Evolutionary conservation across 1,140 invertebrate species (phyloP), one percentile per base, ranked within the genome.

Genomic region (Oncopodura yosiiana): DNA sequence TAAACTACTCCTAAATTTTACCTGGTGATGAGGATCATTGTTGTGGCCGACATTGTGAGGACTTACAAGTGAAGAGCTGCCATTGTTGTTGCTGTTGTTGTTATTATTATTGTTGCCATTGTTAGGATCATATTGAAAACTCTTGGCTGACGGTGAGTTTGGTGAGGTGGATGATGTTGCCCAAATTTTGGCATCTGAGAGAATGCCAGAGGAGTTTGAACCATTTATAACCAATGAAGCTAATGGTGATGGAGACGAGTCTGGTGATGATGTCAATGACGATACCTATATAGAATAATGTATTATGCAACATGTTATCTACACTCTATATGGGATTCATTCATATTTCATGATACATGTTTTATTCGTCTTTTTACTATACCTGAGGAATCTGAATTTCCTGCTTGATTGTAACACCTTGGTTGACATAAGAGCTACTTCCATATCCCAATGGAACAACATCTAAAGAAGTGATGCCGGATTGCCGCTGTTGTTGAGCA

Each of bases 381-480:
- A 76, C 67, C 73, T 93, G 88, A 66, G 89, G 89, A 72, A 93
- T 94, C 75, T 94, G 90, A 63, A 94, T 94, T 75, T 94, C 90
- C 71, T 93, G 89, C 70, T 94, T 94, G 65, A 94, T 91, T 24
- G 58, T 58, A n/a, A 61, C 56, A 30, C 57, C 56, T 52, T 53
- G 57, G 36, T 52, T 59, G 11, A 62, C 49, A 44, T 63, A 63
- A 19, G 55, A 26, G 32, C 56, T 59, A 30, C 54, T 48, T 16
- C 72, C 72, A 41, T 68, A 66, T 23, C 58, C 62, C 45, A 85
- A 74, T 48, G 65, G 62, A 34, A 65, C 63, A 1, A 77, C 79
- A 21, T 61, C 64, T 34, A n/a, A 34, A 23, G 62, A 38, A 6
- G 43, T 49, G 19, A 81, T 82, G 23, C 53, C 61, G 41, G 49